Evolutionary conservation across 1,140 invertebrate genomes (phyloP).

Genomic region (Stegodyphus mimosarum): DNA sequence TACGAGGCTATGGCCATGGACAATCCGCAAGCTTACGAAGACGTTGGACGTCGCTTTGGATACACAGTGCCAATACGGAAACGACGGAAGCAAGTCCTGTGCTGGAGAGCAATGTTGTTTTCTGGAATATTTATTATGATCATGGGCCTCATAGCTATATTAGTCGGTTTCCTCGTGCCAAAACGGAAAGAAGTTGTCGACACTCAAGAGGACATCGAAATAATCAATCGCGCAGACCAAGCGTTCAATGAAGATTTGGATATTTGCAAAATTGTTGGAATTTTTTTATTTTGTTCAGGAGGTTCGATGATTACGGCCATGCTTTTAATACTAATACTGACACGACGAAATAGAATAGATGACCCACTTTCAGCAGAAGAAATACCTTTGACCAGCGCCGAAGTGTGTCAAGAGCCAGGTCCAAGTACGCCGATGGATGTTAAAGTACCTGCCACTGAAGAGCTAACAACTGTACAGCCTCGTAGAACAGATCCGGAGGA

Average conservation of each 20-base stretch:
- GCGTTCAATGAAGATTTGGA: constrained; percentile 72
- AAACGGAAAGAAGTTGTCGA: constrained; percentile 69
- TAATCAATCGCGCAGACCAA: constrained; percentile 70
- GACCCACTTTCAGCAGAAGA: constrained; percentile 60
- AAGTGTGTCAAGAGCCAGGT: neutral
- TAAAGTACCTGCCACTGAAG: constrained; percentile 62
- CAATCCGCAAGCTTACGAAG: constrained; percentile 53
- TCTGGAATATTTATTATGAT: constrained; percentile 69
- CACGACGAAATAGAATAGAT: constrained; percentile 69
- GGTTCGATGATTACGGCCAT: constrained; percentile 70
- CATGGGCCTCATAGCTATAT: constrained; percentile 70
- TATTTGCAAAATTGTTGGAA: constrained; percentile 71
- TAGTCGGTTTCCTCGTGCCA: constrained; percentile 72
- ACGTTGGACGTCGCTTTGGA: constrained; percentile 5
- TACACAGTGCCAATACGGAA: constrained; percentile 20
- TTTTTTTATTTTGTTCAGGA: constrained; percentile 72
- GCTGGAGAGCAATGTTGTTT: constrained; percentile 22
- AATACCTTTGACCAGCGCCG: neutral
- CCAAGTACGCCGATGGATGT: constrained; percentile 30
- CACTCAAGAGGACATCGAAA: constrained; percentile 68
- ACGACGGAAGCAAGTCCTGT: constrained; percentile 17
- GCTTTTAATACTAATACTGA: constrained; percentile 70
- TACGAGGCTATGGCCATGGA: constrained; percentile 62
- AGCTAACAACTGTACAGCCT: constrained; percentile 62
- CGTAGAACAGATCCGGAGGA: constrained; percentile 53